A percentile compares a stretch with the other conserved stretches of the same genome.
These are phyloP conservation scores for Myripristis jacobus DNA, from an alignment of 2,797 vertebrate species.

Conservation along the genomic window DNA sequence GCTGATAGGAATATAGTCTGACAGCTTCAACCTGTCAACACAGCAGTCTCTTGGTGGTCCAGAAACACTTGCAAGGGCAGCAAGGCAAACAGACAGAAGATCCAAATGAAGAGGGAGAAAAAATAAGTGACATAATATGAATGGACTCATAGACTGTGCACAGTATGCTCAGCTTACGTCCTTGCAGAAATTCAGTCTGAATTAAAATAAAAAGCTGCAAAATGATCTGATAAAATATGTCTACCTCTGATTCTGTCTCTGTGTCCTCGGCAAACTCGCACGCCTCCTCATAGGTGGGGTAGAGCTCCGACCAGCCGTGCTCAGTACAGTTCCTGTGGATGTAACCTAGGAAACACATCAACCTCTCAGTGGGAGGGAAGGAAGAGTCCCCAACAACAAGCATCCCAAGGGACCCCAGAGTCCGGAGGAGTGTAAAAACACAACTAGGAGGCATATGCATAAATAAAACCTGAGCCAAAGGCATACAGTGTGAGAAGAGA, in stretches of 20 bases:
- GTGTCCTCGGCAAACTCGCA: conserved; percentile 82
- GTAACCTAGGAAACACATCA: conserved; percentile 75
- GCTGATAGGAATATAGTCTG: no score
- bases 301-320: conserved; percentile 83
- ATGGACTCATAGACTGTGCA: background rate
- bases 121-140: background rate
- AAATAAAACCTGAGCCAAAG: background rate
- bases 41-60: no score
- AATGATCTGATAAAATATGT: background rate
- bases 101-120: no score
- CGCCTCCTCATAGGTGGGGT: conserved; percentile 83
- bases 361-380: background rate
- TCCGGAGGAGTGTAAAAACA: no score
- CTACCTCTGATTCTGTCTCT: conserved; percentile 81
- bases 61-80: no score
- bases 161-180: background rate
- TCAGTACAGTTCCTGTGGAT: conserved; percentile 86
- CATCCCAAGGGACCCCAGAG: background rate
- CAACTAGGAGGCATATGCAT: no score
- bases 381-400: background rate
- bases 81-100: no score
- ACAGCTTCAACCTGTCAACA: no score
- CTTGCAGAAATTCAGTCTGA: no score
- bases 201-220: background rate
- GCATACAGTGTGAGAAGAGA: background rate